Evolutionary conservation across 2,888 invertebrate species (phyloP).

Genomic region (Dicycla oo): DNA sequence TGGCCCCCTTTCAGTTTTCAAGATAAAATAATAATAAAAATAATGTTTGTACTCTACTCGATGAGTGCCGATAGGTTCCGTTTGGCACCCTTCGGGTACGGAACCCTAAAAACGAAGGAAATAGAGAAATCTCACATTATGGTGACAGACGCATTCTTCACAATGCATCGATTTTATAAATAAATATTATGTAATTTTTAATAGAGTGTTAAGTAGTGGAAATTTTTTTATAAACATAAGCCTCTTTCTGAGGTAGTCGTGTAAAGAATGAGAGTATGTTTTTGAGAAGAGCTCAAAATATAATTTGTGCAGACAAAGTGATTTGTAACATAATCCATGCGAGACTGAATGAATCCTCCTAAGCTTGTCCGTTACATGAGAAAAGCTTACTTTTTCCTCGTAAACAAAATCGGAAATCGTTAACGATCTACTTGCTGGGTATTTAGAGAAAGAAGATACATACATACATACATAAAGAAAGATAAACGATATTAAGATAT

Average conservation of each 20-base stretch:
- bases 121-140: not conserved
- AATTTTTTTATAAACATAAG: conserved; percentile 2
- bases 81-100: too few relatives aligned
- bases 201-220: not conserved
- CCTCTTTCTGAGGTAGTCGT: not conserved
- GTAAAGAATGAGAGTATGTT: conserved; percentile 9
- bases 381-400: conserved; percentile 25
- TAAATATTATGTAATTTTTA: not conserved
- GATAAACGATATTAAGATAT: too few relatives aligned
- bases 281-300: conserved; percentile 26
- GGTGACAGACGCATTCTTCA: not conserved
- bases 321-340: conserved; percentile 45
- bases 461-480: too few relatives aligned
- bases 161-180: not conserved
- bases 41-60: too few relatives aligned
- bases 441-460: not conserved
- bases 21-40: too few relatives aligned
- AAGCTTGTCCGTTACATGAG: conserved; percentile 20
- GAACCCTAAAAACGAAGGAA: not conserved
- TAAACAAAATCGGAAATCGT: conserved; percentile 24
- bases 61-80: too few relatives aligned
- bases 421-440: not conserved
- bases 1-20: too few relatives aligned
- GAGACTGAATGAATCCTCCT: conserved; percentile 32
- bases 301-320: conserved; percentile 37